Evolutionary conservation across 2,113 vertebrate genomes (phyloP).

Genomic region (Raphicerus campestris): DNA sequence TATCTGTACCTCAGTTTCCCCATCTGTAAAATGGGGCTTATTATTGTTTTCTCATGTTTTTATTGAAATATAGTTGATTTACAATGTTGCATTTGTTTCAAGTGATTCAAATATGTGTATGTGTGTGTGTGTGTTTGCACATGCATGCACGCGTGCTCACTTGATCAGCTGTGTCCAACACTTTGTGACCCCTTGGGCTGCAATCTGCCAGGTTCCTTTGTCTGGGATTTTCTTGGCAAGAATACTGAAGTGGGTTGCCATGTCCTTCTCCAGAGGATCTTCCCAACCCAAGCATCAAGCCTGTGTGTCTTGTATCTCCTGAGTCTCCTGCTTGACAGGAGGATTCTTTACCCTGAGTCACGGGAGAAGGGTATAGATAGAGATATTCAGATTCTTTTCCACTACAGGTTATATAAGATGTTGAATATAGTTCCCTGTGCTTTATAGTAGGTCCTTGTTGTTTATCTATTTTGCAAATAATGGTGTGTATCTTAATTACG

Average conservation of each 20-base stretch:
- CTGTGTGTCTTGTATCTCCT: neutral
- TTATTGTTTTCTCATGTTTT: neutral
- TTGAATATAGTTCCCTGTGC: neutral
- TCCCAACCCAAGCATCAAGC: neutral
- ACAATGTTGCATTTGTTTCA: neutral
- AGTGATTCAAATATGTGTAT: neutral
- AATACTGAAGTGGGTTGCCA: neutral
- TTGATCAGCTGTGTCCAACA: neutral
- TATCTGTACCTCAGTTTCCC: neutral
- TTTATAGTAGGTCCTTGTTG: neutral
- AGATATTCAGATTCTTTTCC: neutral
- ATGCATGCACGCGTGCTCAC: fast-evolving
- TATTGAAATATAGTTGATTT: neutral
- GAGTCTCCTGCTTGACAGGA: neutral
- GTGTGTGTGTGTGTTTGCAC: neutral
- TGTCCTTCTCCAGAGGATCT: neutral
- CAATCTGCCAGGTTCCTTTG: neutral
- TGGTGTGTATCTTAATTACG: neutral
- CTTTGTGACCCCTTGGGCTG: neutral
- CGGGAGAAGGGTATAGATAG: neutral
- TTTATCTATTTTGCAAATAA: neutral
- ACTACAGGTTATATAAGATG: neutral
- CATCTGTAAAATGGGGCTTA: neutral
- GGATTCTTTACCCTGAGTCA: neutral
- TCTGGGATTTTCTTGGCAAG: neutral